phyloP scores from a whole-genome alignment of 1,140 invertebrate genomes.

The Probaryconus sp. region DNA sequence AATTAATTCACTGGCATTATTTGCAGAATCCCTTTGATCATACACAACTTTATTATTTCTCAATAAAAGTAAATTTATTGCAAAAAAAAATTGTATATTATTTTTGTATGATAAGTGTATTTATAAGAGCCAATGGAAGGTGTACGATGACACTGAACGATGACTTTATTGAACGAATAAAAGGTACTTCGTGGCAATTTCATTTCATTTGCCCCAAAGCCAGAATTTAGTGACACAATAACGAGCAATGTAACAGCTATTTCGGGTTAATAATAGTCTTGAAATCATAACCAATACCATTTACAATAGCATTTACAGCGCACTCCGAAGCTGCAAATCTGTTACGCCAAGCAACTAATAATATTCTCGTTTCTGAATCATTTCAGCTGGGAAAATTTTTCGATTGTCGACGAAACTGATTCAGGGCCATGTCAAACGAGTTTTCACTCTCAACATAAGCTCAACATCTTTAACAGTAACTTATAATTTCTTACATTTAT shows the following conservation, averaged over 20 bases:
- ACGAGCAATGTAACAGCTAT: slow-evolving; percentile 41
- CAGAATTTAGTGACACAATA: slow-evolving; percentile 39
- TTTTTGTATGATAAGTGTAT: slow-evolving; percentile 14
- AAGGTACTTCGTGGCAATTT: slow-evolving; percentile 47
- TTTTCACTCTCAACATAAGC: too few relatives aligned
- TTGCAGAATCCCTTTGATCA: too few relatives aligned
- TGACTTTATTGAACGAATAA: slow-evolving; percentile 56
- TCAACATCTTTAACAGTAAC: too few relatives aligned
- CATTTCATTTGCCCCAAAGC: slow-evolving; percentile 48
- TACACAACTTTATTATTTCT: too few relatives aligned
- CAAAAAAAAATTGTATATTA: not conserved
- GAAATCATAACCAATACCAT: slow-evolving; percentile 35
- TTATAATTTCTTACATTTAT: too few relatives aligned
- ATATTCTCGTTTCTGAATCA: too few relatives aligned
- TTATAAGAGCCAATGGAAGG: slow-evolving; percentile 33
- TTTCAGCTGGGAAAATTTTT: too few relatives aligned
- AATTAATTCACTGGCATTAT: too few relatives aligned
- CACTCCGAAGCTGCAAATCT: not conserved
- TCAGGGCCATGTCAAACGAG: too few relatives aligned
- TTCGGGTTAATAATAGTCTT: slow-evolving; percentile 44
- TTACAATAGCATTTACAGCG: slow-evolving; percentile 8
- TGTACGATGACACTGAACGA: slow-evolving; percentile 23
- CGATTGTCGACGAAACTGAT: too few relatives aligned
- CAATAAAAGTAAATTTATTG: too few relatives aligned
- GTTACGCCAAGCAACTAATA: too few relatives aligned